Evolutionary conservation across 2,888 invertebrate genomes (phyloP).

Genomic region (Siphlonurus alternatus): DNA sequence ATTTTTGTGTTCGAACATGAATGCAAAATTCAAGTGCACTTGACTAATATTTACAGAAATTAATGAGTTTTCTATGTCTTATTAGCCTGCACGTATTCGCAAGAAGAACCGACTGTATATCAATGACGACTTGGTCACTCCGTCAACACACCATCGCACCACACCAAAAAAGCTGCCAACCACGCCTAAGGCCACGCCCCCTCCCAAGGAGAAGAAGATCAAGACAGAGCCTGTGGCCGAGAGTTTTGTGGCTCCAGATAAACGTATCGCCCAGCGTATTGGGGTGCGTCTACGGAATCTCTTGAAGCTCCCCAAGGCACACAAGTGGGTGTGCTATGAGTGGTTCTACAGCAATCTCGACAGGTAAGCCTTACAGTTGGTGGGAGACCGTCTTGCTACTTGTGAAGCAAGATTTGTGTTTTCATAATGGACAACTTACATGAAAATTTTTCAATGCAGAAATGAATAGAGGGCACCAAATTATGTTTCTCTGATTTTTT

Average conservation of each 20-base stretch:
- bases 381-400: too few relatives aligned
- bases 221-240: constrained; percentile 16
- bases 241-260: constrained; percentile 42
- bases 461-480: too few relatives aligned
- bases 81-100: constrained; percentile 60
- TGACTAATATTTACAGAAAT: too few relatives aligned
- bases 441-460: too few relatives aligned
- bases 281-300: constrained; percentile 80
- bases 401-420: not conserved
- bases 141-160: constrained; percentile 51
- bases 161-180: constrained; percentile 36
- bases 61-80: too few relatives aligned
- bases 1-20: too few relatives aligned
- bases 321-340: constrained; percentile 98
- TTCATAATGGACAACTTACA: not conserved
- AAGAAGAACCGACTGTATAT: constrained; percentile 80
- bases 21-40: too few relatives aligned
- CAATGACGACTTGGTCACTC: constrained; percentile 72
- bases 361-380: constrained; percentile 34
- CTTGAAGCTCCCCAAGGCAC: constrained; percentile 92
- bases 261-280: constrained; percentile 75
- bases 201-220: constrained; percentile 20
- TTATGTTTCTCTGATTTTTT: too few relatives aligned
- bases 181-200: not conserved
- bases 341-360: constrained; percentile 99